Evolutionary conservation across 1,140 invertebrate species (phyloP).

Genomic region (Xylocopa sonorina): DNA sequence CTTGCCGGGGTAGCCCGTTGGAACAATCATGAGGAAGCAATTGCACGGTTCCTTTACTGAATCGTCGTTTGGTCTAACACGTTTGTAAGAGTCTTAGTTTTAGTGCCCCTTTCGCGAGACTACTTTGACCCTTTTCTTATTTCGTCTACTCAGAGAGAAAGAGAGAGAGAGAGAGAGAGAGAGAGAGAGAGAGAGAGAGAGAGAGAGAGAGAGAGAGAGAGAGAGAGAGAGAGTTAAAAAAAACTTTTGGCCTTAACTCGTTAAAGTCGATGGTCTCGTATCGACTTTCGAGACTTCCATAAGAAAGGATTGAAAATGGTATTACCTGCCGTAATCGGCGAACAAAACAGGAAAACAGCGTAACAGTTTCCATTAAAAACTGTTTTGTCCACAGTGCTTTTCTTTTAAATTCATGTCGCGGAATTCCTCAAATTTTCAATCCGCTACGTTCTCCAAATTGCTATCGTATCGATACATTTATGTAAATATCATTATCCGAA

Average conservation of each 20-base stretch:
- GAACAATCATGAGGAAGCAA: conserved; percentile 21
- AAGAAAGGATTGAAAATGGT: conserved; percentile 10
- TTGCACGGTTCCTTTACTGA: conserved; percentile 4
- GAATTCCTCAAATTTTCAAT: too few species aligned
- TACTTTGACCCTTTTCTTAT: conserved; percentile 24
- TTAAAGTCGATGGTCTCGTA: conserved; percentile 25
- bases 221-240: conserved; percentile 1
- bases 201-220: not conserved
- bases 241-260: conserved; percentile 36
- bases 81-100: conserved; percentile 36
- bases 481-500: too few species aligned
- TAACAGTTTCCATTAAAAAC: too few species aligned
- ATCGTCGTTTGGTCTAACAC: conserved; percentile 13
- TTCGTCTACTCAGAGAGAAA: conserved; percentile 8
- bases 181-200: not conserved
- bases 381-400: not conserved
- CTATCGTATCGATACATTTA: too few species aligned
- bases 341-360: not conserved
- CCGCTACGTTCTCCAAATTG: too few species aligned
- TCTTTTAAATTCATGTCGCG: not conserved
- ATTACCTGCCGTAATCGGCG: conserved; percentile 2
- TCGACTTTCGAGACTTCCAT: conserved; percentile 23
- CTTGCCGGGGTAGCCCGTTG: not conserved
- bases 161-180: not conserved
- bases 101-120: conserved; percentile 21